phyloP scores from a whole-genome alignment of 2,113 vertebrate genomes.

The Lichenostomus cassidix region DNA sequence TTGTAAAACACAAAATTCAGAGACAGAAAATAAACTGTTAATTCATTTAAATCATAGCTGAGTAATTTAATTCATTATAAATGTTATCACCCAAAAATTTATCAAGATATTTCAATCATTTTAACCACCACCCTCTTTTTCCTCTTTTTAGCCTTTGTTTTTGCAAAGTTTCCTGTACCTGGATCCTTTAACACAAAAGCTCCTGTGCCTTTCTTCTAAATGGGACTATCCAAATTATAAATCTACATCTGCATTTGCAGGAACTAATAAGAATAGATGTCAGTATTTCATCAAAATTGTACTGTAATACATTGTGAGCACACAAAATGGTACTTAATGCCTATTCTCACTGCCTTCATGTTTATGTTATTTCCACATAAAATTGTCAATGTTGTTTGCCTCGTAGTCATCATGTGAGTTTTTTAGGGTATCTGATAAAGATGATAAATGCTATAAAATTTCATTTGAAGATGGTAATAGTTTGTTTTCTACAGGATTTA shows the following conservation, averaged over 20 bases:
- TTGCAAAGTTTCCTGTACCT: background rate
- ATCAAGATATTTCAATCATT: background rate
- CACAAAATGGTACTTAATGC: background rate
- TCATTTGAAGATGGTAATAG: background rate
- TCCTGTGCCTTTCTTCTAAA: accelerated
- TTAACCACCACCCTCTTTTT: background rate
- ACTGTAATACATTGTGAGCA: background rate
- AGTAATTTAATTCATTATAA: background rate
- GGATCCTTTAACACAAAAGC: background rate
- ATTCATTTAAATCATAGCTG: background rate
- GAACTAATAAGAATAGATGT: background rate
- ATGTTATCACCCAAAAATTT: background rate
- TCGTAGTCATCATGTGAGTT: background rate
- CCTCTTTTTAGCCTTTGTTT: background rate
- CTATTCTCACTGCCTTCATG: background rate
- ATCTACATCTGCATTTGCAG: background rate
- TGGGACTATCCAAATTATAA: background rate
- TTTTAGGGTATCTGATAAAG: background rate
- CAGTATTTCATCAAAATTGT: background rate
- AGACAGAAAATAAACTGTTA: background rate
- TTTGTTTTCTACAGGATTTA: background rate
- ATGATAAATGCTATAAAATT: background rate
- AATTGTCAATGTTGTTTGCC: background rate
- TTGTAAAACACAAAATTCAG: background rate
- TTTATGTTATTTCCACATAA: background rate